phyloP scores from a whole-genome alignment of 2,888 invertebrate genomes.

The Parthenolecanium corni region DNA sequence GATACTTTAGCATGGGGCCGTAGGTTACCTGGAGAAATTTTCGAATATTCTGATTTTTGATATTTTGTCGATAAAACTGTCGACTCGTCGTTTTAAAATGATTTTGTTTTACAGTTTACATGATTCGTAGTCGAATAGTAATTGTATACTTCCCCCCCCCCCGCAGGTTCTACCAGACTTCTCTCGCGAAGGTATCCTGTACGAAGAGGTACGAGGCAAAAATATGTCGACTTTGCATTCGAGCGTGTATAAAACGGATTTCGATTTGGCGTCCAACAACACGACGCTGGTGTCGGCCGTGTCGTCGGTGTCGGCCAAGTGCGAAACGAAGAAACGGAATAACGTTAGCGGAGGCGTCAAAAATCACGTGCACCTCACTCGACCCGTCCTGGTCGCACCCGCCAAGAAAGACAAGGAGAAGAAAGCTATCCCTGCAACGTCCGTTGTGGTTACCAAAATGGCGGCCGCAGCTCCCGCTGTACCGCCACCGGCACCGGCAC shows the following conservation, averaged over 20 bases:
- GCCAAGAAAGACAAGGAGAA: too few species aligned
- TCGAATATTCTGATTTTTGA: too few species aligned
- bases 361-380: not conserved
- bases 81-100: too few species aligned
- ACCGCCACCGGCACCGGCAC: not conserved
- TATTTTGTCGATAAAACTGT: too few species aligned
- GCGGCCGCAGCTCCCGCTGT: not conserved
- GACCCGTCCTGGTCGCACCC: too few species aligned
- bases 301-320: slow-evolving; percentile 9
- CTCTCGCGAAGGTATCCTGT: slow-evolving; percentile 10
- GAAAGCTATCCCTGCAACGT: not conserved
- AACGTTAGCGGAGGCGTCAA: not conserved
- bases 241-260: slow-evolving; percentile 15
- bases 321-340: slow-evolving; percentile 6
- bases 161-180: slow-evolving; percentile 21
- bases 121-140: too few species aligned
- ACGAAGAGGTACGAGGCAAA: slow-evolving; percentile 18
- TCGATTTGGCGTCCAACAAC: not conserved
- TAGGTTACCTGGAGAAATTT: too few species aligned
- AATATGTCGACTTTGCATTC: not conserved
- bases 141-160: too few species aligned
- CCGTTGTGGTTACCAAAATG: too few species aligned
- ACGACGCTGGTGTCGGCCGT: not conserved
- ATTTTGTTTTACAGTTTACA: too few species aligned
- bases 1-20: too few species aligned